A percentile compares a stretch with the other conserved stretches of the same genome.
These are phyloP conservation scores for Cuniculus paca DNA, from an alignment of 2,797 vertebrate species.

Conservation along the genomic window DNA sequence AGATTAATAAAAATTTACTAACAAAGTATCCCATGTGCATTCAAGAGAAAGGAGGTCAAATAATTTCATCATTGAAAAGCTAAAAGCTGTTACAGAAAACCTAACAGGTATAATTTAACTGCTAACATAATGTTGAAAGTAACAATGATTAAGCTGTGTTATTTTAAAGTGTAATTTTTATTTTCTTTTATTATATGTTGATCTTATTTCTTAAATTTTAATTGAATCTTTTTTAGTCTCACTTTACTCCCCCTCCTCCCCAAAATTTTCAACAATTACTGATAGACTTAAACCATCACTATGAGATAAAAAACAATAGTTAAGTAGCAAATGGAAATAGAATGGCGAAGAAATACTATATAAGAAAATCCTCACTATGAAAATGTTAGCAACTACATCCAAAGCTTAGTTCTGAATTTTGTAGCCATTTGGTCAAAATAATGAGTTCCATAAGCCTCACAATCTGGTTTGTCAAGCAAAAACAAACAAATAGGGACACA, in stretches of 20 bases:
- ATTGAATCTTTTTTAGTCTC: conserved; percentile 20
- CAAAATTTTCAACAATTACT: not conserved
- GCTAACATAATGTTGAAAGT: not conserved
- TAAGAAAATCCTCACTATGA: conserved; percentile 15
- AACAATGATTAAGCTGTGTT: not conserved
- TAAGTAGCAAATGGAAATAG: not conserved
- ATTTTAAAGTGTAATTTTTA: conserved; percentile 20
- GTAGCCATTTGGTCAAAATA: not conserved
- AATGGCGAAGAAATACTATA: not conserved
- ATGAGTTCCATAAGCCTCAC: not conserved
- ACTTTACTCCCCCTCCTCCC: not conserved
- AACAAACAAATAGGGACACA: conserved; percentile 16
- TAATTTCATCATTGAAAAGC: not conserved
- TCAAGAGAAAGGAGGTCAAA: not conserved
- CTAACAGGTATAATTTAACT: conserved; percentile 7
- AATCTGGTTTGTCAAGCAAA: not conserved
- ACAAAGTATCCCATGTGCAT: not conserved
- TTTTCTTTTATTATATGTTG: not conserved
- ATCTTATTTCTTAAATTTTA: conserved; percentile 40
- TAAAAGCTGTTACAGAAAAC: not conserved
- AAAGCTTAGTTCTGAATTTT: conserved; percentile 1
- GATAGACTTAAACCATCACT: not conserved
- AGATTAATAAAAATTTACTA: not conserved
- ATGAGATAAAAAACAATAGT: not conserved
- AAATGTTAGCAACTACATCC: not conserved